Evolutionary conservation across 92 coral and sea anemone genomes (phyloP).

Genomic region (Heteractis magnifica): DNA sequence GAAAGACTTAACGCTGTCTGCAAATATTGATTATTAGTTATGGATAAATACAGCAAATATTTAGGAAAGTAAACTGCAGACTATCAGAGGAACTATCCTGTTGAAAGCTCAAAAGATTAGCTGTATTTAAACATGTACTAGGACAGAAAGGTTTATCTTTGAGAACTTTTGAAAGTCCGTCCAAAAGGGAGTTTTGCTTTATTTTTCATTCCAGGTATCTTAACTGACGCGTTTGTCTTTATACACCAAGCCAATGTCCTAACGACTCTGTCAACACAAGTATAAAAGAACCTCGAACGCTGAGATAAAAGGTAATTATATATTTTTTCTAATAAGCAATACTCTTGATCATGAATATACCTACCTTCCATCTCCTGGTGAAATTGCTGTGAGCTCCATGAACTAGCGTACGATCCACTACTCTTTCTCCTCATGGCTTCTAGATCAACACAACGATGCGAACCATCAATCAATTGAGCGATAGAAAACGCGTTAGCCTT

Average conservation of each 20-base stretch:
- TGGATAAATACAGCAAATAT: background rate
- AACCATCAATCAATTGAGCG: constrained; percentile 97
- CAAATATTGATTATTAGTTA: background rate
- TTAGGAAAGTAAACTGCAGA: background rate
- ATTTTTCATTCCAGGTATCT: too few relatives aligned
- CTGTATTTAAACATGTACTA: too few relatives aligned
- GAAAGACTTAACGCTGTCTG: background rate
- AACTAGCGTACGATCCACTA: constrained; percentile 51
- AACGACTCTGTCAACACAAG: background rate
- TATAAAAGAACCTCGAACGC: background rate
- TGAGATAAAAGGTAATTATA: background rate
- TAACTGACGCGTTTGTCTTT: background rate
- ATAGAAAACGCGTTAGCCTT: constrained; percentile 99
- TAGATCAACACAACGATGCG: constrained; percentile 77
- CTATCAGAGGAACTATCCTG: too few relatives aligned
- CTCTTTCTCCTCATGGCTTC: constrained; percentile 60
- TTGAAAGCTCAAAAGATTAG: too few relatives aligned
- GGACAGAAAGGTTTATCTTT: too few relatives aligned
- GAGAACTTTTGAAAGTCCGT: too few relatives aligned
- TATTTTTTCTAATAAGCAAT: background rate
- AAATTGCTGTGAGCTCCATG: constrained; percentile 86
- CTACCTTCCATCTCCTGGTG: constrained; percentile 98
- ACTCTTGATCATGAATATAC: background rate
- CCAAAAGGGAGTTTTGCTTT: too few relatives aligned
- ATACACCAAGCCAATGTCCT: background rate